Base-by-base conservation (phyloP, 2,888 invertebrate genomes). In the Caenorhabditis japonica region DNA sequence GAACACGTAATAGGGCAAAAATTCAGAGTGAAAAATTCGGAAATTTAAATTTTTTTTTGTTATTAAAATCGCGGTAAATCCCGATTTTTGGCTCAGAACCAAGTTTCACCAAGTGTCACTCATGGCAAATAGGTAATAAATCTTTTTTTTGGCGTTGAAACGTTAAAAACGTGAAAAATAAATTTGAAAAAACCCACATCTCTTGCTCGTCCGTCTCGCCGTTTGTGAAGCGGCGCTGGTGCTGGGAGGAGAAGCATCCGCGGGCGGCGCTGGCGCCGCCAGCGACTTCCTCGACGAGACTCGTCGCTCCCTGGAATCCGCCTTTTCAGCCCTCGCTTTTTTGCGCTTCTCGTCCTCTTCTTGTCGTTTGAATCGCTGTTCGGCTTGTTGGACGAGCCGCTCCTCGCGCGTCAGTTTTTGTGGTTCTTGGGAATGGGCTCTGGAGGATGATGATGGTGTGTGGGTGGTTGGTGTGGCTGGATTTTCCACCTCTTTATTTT, bases 401-500 rank as follows among this genome's bases (percentile, higher is more conserved):
- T 61, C 51, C 7, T 61, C 61, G 7, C 61, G 61, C 12, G 33
- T 39, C 59, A 41, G 3, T 21, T 39, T 33, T 27, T 41, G 25
- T n/a, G 39, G 39, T n/a, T 39, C 33, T 15, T 5, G 15, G 12
- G 52, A 52, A 7, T 44, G 15, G n/a, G n/a, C n/a, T 44, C 15
- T 19, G 4, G 17, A 5, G 15, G 17, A 39, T 13, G n/a, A 5
- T 39, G 39, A 5, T n/a, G n/a, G n/a, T n/a, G n/a, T n/a, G n/a
- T n/a, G n/a, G n/a, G n/a, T n/a, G n/a, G n/a, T n/a, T n/a, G n/a
- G n/a, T n/a, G n/a, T n/a, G n/a, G n/a, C n/a, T n/a, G n/a, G n/a
- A n/a, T n/a, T n/a, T n/a, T n/a, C n/a, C n/a, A n/a, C n/a, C n/a
- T n/a, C n/a, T n/a, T n/a, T n/a, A n/a, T n/a, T n/a, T n/a, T n/a